Evolutionary conservation across 2,113 vertebrate genomes (phyloP), one percentile per base, ranked within the genome.

Genomic region (Rhagologus leucostigma): DNA sequence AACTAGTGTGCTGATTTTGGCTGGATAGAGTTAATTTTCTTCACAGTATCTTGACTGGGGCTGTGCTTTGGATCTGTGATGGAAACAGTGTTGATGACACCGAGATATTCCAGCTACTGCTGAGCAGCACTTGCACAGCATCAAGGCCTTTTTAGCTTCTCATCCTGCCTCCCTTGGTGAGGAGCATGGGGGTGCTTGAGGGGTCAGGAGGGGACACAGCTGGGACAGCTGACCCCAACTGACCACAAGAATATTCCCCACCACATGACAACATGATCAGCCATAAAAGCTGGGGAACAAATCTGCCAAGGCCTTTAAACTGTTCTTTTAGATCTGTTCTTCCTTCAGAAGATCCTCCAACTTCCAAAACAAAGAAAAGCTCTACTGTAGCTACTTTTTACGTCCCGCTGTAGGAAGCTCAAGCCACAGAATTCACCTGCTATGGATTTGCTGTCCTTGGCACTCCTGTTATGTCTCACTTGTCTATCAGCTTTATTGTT

Each of bases 181-280:
- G 30, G n/a, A 62, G 30, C 17, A 13, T 3, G n/a, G 14, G 14
- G 33, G 9, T 35, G 16, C 55, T 32, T 10, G 30, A 47, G 16
- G 41, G 33, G 33, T 29, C 85, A 41, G 26, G 4, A 47, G 6
- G 14, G 41, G 49, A 3, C 55, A 87, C 55, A 92, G 64, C 68
- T 44, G 62, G 22, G 57, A 95, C 24, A 91, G 49, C 23, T 39
- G 63, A 73, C 29, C 73, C 63, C 67, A 80, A 1, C 1, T 57
- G 67, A 67, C 37, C 71, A 57, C 39, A 80, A 13, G 6, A 39
- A 64, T 55, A 17, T 42, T 39, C 20, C 47, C 7, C 6, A 80
- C 16, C 16, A 7, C 14, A 50, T 7, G 29, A 71, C 35, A 46
- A 30, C 0, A 0, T n/a, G 20, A 35, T 63, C 29, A 64, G 59